These are phyloP conservation scores for Centropus unirufus DNA, from an alignment of 2,113 vertebrate species.

Conservation along the genomic window DNA sequence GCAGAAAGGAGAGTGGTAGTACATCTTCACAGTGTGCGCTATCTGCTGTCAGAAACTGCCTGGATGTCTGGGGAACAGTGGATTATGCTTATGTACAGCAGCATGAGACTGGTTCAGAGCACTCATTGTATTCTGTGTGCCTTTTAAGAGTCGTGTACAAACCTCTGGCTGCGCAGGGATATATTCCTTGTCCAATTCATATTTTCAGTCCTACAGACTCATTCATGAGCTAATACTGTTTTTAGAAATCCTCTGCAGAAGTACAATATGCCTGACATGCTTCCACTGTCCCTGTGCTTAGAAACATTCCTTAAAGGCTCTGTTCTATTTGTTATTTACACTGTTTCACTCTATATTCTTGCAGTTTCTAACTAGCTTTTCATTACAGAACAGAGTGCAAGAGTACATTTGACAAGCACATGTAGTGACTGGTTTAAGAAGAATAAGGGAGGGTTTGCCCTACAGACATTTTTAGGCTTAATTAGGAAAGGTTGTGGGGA, in stretches of 20 bases:
- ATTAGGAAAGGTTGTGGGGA: constrained; percentile 38
- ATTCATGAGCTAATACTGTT: neutral
- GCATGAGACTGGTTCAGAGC: neutral
- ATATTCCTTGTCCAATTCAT: neutral
- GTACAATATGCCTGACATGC: neutral
- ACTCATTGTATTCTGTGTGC: neutral
- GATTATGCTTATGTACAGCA: accelerated
- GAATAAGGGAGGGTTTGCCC: constrained; percentile 32
- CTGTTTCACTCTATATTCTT: neutral
- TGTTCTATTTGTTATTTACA: neutral
- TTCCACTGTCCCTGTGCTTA: neutral
- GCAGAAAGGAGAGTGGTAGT: neutral
- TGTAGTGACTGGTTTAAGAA: constrained; percentile 55
- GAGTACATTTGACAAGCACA: constrained; percentile 21
- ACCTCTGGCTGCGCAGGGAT: neutral
- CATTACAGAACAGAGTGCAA: neutral
- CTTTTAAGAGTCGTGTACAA: neutral
- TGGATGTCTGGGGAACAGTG: neutral
- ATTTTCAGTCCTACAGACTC: neutral
- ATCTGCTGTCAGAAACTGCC: neutral
- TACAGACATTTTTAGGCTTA: constrained; percentile 37
- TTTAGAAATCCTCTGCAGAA: neutral
- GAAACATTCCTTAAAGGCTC: neutral
- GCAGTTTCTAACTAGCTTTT: neutral
- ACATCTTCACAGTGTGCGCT: neutral